Evolutionary conservation across 1,140 invertebrate species (phyloP), one percentile per base, ranked within the genome.

Genomic region (Riptortus pedestris): DNA sequence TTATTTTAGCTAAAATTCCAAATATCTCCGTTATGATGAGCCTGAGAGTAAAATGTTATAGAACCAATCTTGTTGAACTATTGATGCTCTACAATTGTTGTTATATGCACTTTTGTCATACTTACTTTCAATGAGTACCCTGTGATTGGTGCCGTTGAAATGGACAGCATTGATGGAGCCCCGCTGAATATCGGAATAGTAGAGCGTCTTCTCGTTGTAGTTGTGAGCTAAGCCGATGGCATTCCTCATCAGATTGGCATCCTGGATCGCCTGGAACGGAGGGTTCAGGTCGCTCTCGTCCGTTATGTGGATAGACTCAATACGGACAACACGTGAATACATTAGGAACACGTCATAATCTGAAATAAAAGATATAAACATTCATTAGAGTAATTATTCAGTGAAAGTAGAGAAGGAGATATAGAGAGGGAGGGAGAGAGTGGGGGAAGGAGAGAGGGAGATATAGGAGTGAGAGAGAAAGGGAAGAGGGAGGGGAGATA

Each of bases 151-250:
- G 45, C 90, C 90, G 76, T 93, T 89, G 74, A 92, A 93, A 71
- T 80, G 79, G n/a, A 92, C 88, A 45, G 80, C 78, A 73, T 88
- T 88, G 67, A 95, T 91, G 59, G 86, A 85, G 55, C 87, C 88
- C 65, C 82, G 76, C 70, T 91, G 87, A 67, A 93, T 91, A 73
- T 93, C 91, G 1, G 90, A 92, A 76, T 90, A 94, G 75, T 89
- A 93, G 20, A 93, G 74, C 51, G 81, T 74, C 62, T 83, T 76
- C 2, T 75, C 76, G 63, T 76, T 75, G 72, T 90, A 91, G 75
- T 92, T 87, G 74, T 85, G 90, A 2, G 87, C 81, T 5, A 95
- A 77, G 28, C 65, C 88, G 70, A 93, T 91, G 2, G 89, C 88
- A 75, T 93, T 92, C 51, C 85, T 78, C 79, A 93, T 87, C 63